Evolutionary conservation across 2,888 invertebrate species (phyloP), one percentile per base, ranked within the genome.

Genomic region (Conops quadrifasciatus): DNA sequence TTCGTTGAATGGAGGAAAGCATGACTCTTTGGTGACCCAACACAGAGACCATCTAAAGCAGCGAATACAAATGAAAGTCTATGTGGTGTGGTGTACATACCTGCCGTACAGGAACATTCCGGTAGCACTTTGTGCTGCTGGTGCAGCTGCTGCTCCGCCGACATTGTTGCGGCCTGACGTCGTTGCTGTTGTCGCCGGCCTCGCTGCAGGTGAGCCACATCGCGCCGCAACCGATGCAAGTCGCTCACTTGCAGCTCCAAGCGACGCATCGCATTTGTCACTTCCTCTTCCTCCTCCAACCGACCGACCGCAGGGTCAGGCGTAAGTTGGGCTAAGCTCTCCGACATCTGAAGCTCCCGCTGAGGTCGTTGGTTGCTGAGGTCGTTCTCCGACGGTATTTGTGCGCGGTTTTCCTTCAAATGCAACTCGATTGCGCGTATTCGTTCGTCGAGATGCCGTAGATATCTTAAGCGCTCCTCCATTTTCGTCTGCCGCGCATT

Each of bases 71-170:
- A 7, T 36, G 36, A 4, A 7, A 36, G 36, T 9, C 9, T 36
- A 36, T 36, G 36, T 36, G 36, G 5, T 36, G 36, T 36, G 36
- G 2, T 43, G 71, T 68, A 62, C 72, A 82, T 87, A 91, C 92
- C 92, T 91, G 91, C 88, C 84, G 91, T 91, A 88, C 92, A 92
- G 78, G 88, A 87, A 88, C 92, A 92, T 86, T 91, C 90, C 63
- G 76, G 75, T 21, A 72, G 71, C 72, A 36, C 9, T 36, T 36
- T 36, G 36, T 71, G 77, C 30, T 76, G 77, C 51, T 77, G 75
- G 70, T 76, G 76, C 60, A 73, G 73, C 59, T 26, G 28, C 28
- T 30, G 67, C 53, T 64, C 53, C 21, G 56, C 62, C 56, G 47
- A 73, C 67, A 73, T 74, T 9, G 68, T 62, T 15, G 76, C 76